Conservation (phyloP, 2,888 invertebrate species). For the Aethes cnicana region DNA sequence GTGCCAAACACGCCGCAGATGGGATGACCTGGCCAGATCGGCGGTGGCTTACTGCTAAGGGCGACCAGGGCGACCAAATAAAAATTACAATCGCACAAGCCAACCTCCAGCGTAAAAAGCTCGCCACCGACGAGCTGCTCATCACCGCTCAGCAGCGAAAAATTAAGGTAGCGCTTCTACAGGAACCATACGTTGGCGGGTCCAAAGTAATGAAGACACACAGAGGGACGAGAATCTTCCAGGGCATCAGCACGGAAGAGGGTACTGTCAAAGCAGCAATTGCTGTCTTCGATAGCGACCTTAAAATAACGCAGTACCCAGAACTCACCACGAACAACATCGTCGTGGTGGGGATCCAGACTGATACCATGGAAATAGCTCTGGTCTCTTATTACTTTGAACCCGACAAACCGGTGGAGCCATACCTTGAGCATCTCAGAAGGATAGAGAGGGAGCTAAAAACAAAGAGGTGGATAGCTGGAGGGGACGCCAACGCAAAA, state of each 20-base stretch:
- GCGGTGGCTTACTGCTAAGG: too few species aligned
- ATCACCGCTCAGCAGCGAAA: background rate
- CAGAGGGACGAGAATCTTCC: background rate
- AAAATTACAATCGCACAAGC: too few species aligned
- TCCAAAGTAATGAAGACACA: background rate
- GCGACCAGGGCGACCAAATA: too few species aligned
- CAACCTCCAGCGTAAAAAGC: too few species aligned
- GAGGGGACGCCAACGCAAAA: constrained; percentile 28
- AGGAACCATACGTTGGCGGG: constrained; percentile 27
- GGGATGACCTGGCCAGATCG: too few species aligned
- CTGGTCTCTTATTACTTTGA: constrained; percentile 34
- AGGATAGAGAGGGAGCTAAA: background rate
- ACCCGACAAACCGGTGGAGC: constrained; percentile 17
- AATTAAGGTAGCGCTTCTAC: constrained; percentile 17
- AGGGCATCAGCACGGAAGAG: background rate
- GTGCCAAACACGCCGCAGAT: too few species aligned
- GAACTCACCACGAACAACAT: background rate
- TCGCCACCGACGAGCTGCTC: too few species aligned
- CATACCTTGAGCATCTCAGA: constrained; percentile 25
- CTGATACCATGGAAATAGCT: background rate
- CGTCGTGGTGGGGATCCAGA: background rate
- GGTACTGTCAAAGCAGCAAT: constrained; percentile 4
- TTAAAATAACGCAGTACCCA: background rate
- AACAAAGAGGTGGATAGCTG: background rate
- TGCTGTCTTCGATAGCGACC: background rate